These are phyloP conservation scores for Taxidea taxus DNA, from an alignment of 2,113 vertebrate genomes.

Conservation along the genomic window DNA sequence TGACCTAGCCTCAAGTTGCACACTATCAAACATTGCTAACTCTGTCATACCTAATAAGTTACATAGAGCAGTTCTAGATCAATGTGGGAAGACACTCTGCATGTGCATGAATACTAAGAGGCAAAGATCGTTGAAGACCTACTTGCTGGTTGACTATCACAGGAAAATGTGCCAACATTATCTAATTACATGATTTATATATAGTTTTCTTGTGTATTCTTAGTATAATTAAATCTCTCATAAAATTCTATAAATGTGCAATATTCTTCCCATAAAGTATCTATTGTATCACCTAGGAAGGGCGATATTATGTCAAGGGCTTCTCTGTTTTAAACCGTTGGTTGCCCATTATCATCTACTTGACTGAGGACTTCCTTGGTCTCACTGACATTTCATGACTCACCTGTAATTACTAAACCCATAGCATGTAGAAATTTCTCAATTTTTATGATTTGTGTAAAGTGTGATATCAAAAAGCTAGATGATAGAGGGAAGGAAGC, in stretches of 20 bases:
- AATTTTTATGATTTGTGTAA: not conserved
- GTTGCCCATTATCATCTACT: not conserved
- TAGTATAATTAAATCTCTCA: not conserved
- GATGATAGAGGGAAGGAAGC: not conserved
- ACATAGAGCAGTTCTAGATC: not conserved
- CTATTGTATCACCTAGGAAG: not conserved
- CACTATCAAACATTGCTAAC: not conserved
- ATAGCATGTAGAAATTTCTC: not conserved
- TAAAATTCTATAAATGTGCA: not conserved
- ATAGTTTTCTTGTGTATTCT: not conserved
- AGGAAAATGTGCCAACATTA: not conserved
- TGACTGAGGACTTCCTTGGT: not conserved
- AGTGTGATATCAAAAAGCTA: not conserved
- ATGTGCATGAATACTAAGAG: not conserved
- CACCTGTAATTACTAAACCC: not conserved
- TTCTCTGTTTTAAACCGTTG: not conserved
- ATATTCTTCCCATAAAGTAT: not conserved
- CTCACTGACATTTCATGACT: not conserved
- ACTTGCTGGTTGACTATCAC: not conserved
- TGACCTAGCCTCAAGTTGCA: not conserved
- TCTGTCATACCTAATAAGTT: not conserved
- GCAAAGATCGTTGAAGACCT: not conserved
- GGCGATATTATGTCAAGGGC: accelerated
- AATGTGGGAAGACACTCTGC: not conserved
- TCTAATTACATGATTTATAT: not conserved